These are phyloP conservation scores for Spodoptera picta DNA, from an alignment of 2,888 invertebrate species.

Conservation along the genomic window DNA sequence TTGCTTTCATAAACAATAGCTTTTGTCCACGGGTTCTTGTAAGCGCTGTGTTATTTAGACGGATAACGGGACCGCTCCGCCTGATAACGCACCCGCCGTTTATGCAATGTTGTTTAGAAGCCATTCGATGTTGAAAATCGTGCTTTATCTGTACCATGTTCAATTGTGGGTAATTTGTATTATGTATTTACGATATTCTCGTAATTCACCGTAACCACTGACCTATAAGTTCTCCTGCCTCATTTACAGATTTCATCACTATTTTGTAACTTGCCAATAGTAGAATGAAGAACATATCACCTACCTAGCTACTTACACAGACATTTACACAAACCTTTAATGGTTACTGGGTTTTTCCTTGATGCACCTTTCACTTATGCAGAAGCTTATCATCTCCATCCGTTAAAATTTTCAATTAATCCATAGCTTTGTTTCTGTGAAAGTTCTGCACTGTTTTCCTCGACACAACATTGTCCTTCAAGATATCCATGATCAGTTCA, in stretches of 20 bases:
- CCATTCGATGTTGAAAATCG: slow-evolving; percentile 58
- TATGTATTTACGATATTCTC: slow-evolving; percentile 53
- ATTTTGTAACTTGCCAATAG: slow-evolving; percentile 17
- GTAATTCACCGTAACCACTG: slow-evolving; percentile 52
- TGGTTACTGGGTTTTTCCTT: slow-evolving; percentile 7
- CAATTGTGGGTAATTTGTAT: slow-evolving; percentile 56
- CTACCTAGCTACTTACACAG: slow-evolving; percentile 4
- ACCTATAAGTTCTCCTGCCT: slow-evolving; percentile 37
- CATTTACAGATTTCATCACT: slow-evolving; percentile 45
- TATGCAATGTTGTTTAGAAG: slow-evolving; percentile 66
- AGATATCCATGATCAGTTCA: slow-evolving; percentile 3
- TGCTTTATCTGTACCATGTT: slow-evolving; percentile 58
- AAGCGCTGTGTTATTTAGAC: slow-evolving; percentile 76
- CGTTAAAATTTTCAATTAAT: too few species aligned
- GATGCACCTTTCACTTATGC: slow-evolving; percentile 18
- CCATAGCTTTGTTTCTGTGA: too few species aligned
- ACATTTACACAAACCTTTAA: too few species aligned
- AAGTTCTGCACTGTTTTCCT: too few species aligned
- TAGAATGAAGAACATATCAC: not conserved
- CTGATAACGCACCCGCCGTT: slow-evolving; percentile 71
- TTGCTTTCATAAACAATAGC: slow-evolving; percentile 88
- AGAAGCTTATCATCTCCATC: not conserved
- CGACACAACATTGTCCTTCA: too few species aligned
- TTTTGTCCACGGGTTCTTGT: slow-evolving; percentile 83
- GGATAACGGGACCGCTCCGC: slow-evolving; percentile 78